phyloP scores from a whole-genome alignment of 1,140 invertebrate genomes.

The Solenopsis invicta region DNA sequence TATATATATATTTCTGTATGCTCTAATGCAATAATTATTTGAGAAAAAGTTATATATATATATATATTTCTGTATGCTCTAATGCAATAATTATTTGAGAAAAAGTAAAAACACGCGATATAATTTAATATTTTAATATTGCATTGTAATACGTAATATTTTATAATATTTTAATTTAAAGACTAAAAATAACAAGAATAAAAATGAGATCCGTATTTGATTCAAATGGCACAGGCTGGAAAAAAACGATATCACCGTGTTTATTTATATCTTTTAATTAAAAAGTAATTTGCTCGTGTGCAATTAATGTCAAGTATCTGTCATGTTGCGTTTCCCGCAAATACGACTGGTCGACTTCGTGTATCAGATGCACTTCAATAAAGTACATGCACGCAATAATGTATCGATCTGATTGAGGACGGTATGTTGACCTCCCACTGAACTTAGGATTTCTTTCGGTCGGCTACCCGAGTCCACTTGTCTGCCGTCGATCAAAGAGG shows the following conservation, averaged over 20 bases:
- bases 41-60: background rate
- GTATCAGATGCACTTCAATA: background rate
- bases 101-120: background rate
- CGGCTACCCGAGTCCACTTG: slow-evolving; percentile 48
- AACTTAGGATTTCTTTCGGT: slow-evolving; percentile 35
- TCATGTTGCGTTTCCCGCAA: background rate
- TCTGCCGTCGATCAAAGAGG: slow-evolving; percentile 65
- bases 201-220: background rate
- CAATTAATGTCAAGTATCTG: background rate
- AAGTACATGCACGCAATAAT: background rate
- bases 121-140: background rate
- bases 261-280: slow-evolving; percentile 3
- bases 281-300: background rate
- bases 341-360: background rate
- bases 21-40: background rate
- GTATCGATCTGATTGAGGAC: background rate
- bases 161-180: no score
- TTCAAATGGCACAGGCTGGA: background rate
- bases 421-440: background rate
- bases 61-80: background rate
- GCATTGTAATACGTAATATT: no score
- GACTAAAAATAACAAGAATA: background rate
- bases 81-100: background rate
- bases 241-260: background rate
- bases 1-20: background rate